Conservation (phyloP, 2,888 invertebrate genomes). For the Drosophila ustulata region DNA sequence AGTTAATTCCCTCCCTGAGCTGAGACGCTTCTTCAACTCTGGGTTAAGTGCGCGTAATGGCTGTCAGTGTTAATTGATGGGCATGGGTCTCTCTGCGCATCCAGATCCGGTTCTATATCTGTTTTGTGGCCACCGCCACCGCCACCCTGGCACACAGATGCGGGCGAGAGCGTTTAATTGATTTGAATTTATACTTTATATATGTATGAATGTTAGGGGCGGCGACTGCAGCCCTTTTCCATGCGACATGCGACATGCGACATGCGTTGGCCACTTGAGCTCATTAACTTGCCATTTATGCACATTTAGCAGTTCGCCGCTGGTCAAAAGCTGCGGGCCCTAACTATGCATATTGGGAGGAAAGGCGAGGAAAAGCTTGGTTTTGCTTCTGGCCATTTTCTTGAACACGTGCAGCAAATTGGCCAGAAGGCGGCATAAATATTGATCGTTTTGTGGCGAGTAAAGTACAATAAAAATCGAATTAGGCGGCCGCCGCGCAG, state of each 20-base stretch:
- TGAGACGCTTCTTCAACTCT: background rate
- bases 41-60: slow-evolving; percentile 65
- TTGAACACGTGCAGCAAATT: background rate
- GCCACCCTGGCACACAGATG: slow-evolving; percentile 23
- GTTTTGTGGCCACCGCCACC: background rate
- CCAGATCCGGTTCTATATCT: slow-evolving; percentile 13
- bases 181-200: slow-evolving; percentile 52
- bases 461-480: slow-evolving; percentile 24
- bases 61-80: slow-evolving; percentile 56
- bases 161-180: slow-evolving; percentile 36
- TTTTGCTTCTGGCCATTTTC: background rate
- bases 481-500: slow-evolving; percentile 12
- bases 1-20: background rate
- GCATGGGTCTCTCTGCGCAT: slow-evolving; percentile 24
- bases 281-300: slow-evolving; percentile 73
- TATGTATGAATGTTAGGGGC: slow-evolving; percentile 26
- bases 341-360: background rate
- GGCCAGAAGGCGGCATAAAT: background rate
- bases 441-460: background rate
- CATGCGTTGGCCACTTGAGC: slow-evolving; percentile 65
- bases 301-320: slow-evolving; percentile 13
- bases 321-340: slow-evolving; percentile 53
- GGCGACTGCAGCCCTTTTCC: slow-evolving; percentile 8
- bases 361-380: too few relatives aligned
- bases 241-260: slow-evolving; percentile 19